phyloP scores from a whole-genome alignment of 1,140 invertebrate genomes.

The Lucilia sericata region DNA sequence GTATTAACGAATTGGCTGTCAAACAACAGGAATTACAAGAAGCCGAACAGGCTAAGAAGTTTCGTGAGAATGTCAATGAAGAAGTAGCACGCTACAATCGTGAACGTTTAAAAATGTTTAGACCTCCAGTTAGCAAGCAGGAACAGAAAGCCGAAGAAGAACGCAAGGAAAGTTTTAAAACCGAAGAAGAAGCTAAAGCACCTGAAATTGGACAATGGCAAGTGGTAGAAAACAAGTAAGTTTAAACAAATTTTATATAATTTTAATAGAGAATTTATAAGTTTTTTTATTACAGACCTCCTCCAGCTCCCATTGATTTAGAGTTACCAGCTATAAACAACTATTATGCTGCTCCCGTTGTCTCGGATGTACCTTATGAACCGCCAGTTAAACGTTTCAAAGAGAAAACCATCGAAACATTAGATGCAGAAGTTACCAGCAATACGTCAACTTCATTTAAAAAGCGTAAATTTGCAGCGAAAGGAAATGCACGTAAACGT shows the following conservation, averaged over 20 bases:
- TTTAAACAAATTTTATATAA: background rate
- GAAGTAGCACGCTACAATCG: slow-evolving; percentile 68
- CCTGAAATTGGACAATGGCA: slow-evolving; percentile 77
- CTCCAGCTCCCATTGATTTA: slow-evolving; percentile 69
- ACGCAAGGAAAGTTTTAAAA: slow-evolving; percentile 66
- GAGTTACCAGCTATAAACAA: slow-evolving; percentile 71
- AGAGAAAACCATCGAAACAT: slow-evolving; percentile 73
- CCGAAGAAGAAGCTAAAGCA: slow-evolving; percentile 69
- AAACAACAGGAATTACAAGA: slow-evolving; percentile 70
- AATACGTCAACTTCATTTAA: slow-evolving; percentile 71
- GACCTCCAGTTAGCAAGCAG: slow-evolving; percentile 53
- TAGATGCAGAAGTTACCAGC: slow-evolving; percentile 69
- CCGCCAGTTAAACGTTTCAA: slow-evolving; percentile 72
- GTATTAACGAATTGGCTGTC: slow-evolving; percentile 70
- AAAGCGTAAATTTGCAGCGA: slow-evolving; percentile 73
- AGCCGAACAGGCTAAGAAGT: slow-evolving; percentile 58
- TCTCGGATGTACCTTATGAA: slow-evolving; percentile 60
- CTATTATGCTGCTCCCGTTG: slow-evolving; percentile 59
- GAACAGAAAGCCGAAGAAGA: slow-evolving; percentile 68
- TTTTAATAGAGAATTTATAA: background rate
- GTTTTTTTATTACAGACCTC: slow-evolving; percentile 51
- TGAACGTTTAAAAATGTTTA: slow-evolving; percentile 59
- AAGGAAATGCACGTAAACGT: slow-evolving; percentile 72
- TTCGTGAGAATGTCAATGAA: slow-evolving; percentile 62
- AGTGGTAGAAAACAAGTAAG: slow-evolving; percentile 71